Percentiles rank a stretch among this genome's conserved stretches.
phyloP scores from a whole-genome alignment of 2,113 vertebrate genomes.

The Pluvianellus socialis region DNA sequence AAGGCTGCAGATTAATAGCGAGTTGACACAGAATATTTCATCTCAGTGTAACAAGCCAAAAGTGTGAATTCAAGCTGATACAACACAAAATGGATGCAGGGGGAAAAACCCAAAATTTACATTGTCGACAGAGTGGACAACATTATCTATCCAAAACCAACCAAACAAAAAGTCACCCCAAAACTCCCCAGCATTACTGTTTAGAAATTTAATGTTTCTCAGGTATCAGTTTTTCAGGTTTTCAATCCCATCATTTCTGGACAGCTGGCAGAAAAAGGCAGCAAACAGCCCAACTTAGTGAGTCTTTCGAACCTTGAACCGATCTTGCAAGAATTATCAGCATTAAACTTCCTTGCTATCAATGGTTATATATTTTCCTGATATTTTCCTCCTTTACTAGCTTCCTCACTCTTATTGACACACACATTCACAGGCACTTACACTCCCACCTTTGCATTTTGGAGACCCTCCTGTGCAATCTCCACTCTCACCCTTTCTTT shows the following conservation, averaged over 20 bases:
- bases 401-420: background rate
- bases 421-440: background rate
- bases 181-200: background rate
- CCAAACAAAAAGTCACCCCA: background rate
- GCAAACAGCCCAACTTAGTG: accelerated
- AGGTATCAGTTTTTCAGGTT: background rate
- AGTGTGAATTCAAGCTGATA: background rate
- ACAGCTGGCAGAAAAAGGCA: background rate
- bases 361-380: background rate
- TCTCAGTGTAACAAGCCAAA: background rate
- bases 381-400: background rate
- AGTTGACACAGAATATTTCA: background rate
- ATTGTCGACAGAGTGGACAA: background rate
- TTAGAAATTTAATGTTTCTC: background rate
- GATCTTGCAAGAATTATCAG: background rate
- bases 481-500: background rate
- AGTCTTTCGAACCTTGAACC: background rate
- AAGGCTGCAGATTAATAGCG: background rate
- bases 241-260: background rate
- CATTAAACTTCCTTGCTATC: background rate
- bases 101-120: background rate
- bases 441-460: background rate
- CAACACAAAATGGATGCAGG: background rate
- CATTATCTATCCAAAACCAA: background rate
- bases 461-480: background rate